Evolutionary conservation across 2,797 vertebrate genomes (phyloP), one percentile per base, ranked within the genome.

Genomic region (Anabas testudineus): DNA sequence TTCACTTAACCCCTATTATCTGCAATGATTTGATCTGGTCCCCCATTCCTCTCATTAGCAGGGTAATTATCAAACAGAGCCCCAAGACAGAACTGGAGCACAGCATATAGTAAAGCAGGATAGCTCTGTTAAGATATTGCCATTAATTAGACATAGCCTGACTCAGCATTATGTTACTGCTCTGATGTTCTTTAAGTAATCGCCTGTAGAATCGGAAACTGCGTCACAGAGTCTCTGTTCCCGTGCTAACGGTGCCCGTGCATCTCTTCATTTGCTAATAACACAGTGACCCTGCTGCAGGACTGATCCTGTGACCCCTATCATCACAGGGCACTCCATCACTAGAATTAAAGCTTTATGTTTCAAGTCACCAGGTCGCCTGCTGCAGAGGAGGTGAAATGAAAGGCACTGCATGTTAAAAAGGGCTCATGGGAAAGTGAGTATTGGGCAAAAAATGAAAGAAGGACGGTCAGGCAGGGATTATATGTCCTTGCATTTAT

Each of bases 401-500:
- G 86, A 93, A 93, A 92, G 90, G 69, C 84, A 22, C 56, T 48
- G 51, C 21, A n/a, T 53, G 70, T 56, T 71, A 43, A 72, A 81
- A 71, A 48, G 43, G 72, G 65, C 71, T 77, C 55, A 42, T 58
- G 48, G 74, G 67, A 67, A 65, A 67, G 70, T 8, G 2, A 52
- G 52, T 36, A 37, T 12, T 10, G 32, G 43, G 57, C 62, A 47
- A 62, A 46, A 72, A 54, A 46, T 41, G 48, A 64, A 70, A 46
- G 73, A 67, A 76, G 67, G 65, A 32, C 6, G 7, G 51, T 36
- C 54, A 67, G 64, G 62, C 67, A 28, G 74, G 67, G 76, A 86
- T 89, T 78, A 86, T 85, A 71, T 74, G 82, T 81, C 83, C 85
- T 86, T 88, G 81, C 74, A 61, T 90, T 89, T 85, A 87, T 84